These are phyloP conservation scores for Stichopus chloronotus DNA, from an alignment of 35 echinoderm and acorn worm genomes.

Conservation along the genomic window DNA sequence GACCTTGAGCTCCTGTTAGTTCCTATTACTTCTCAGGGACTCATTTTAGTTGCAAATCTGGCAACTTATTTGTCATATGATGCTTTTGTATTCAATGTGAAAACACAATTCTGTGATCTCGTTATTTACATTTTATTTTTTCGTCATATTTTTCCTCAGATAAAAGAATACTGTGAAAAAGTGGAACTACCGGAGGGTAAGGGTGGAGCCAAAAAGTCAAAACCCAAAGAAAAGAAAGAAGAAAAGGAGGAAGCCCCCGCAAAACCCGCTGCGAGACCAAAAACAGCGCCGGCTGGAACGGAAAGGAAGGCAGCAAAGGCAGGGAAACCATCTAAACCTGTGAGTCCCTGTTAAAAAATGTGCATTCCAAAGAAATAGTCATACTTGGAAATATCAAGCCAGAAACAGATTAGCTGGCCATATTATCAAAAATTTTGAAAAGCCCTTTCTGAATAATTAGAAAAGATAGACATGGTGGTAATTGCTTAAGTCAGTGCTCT, in stretches of 20 bases:
- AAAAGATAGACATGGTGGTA: too few relatives aligned
- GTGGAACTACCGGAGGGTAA: slow-evolving; percentile 80
- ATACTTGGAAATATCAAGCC: neutral
- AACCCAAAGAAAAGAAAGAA: slow-evolving; percentile 53
- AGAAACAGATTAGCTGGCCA: neutral
- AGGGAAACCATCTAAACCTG: slow-evolving; percentile 48
- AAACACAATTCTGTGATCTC: too few relatives aligned
- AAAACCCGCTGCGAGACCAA: slow-evolving; percentile 41
- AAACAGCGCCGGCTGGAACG: slow-evolving; percentile 56
- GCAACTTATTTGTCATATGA: too few relatives aligned
- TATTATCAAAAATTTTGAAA: too few relatives aligned
- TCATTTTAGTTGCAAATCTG: too few relatives aligned
- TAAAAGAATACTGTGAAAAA: slow-evolving; percentile 90
- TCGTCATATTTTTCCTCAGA: slow-evolving; percentile 43
- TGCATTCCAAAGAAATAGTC: neutral
- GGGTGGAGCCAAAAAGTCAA: slow-evolving; percentile 73
- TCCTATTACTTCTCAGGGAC: too few relatives aligned
- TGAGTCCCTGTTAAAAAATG: neutral
- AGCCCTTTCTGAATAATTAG: too few relatives aligned
- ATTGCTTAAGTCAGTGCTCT: too few relatives aligned
- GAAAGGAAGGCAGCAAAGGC: slow-evolving; percentile 38
- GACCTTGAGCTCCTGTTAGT: too few relatives aligned
- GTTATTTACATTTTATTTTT: neutral
- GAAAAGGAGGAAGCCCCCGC: slow-evolving; percentile 54
- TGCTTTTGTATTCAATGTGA: too few relatives aligned